Percentiles rank a stretch among this genome's conserved stretches.
phyloP scores from a whole-genome alignment of 2,888 invertebrate species.

The Candidula unifasciata region DNA sequence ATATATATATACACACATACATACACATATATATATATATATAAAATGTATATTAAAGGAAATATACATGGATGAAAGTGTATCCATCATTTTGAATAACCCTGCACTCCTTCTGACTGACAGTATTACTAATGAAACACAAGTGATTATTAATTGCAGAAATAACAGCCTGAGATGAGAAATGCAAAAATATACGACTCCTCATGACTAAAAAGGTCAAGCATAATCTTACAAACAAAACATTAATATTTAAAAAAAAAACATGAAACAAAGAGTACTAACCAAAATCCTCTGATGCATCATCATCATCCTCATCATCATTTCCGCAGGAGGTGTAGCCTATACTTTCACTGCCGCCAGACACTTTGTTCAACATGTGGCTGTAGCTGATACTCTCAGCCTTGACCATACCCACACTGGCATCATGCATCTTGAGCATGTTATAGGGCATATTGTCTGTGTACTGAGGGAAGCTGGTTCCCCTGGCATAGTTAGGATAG shows the following conservation, averaged over 20 bases:
- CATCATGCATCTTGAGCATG: constrained; percentile 18
- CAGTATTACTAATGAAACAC: no score
- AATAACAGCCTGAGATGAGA: neutral
- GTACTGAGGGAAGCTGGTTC: neutral
- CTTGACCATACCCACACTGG: neutral
- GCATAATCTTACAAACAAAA: no score
- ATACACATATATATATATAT: no score
- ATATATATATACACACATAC: no score
- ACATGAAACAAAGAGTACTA: neutral
- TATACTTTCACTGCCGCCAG: constrained; percentile 46
- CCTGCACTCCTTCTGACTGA: no score
- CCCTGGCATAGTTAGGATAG: neutral
- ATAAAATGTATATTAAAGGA: no score
- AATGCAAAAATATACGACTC: neutral
- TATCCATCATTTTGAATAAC: no score
- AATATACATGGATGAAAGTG: no score
- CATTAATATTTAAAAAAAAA: no score
- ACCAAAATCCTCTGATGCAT: constrained; percentile 62
- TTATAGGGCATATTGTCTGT: constrained; percentile 27
- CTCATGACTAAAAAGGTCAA: no score
- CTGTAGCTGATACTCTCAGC: neutral
- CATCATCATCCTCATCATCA: constrained; percentile 58
- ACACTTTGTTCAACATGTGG: constrained; percentile 20
- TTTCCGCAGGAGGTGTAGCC: constrained; percentile 32
- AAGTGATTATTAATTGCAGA: no score